Percentiles rank a stretch among this genome's conserved stretches.
Evolutionary conservation across 2,797 vertebrate species (phyloP).

Genomic region (Sebastes oblongus): DNA sequence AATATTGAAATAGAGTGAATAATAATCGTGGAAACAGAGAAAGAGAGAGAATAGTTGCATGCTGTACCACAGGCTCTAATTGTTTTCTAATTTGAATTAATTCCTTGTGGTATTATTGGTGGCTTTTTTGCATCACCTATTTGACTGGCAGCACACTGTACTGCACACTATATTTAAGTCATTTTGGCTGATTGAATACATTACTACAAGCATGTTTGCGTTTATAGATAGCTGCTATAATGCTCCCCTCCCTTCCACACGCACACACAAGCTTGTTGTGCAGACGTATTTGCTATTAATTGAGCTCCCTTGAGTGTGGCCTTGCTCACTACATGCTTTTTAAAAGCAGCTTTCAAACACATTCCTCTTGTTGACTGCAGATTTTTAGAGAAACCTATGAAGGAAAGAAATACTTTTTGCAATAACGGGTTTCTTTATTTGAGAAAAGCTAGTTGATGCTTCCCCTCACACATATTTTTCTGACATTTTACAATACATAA

Average conservation of each 20-base stretch:
- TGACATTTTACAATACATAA: background rate
- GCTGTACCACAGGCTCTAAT: constrained; percentile 15
- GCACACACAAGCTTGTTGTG: background rate
- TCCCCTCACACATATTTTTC: background rate
- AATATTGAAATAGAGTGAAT: constrained; percentile 43
- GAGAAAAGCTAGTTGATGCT: background rate
- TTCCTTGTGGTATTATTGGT: constrained; percentile 19
- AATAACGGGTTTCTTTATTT: background rate
- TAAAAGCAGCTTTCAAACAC: constrained; percentile 7
- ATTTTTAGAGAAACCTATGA: background rate
- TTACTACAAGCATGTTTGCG: background rate
- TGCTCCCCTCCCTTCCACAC: background rate
- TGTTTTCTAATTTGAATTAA: constrained; percentile 39
- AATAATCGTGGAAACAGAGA: background rate
- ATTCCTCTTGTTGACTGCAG: background rate
- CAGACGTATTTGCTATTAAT: background rate
- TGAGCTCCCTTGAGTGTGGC: background rate
- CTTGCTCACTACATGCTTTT: background rate
- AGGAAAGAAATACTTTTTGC: background rate
- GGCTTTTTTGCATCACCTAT: constrained; percentile 13
- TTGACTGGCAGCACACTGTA: background rate
- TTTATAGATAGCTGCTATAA: background rate
- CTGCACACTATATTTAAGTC: background rate
- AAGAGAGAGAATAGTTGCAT: background rate
- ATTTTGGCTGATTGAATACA: background rate